Percentiles rank a stretch among this genome's conserved stretches.
phyloP scores from a whole-genome alignment of 2,113 vertebrate species.

The Nipponia nippon region DNA sequence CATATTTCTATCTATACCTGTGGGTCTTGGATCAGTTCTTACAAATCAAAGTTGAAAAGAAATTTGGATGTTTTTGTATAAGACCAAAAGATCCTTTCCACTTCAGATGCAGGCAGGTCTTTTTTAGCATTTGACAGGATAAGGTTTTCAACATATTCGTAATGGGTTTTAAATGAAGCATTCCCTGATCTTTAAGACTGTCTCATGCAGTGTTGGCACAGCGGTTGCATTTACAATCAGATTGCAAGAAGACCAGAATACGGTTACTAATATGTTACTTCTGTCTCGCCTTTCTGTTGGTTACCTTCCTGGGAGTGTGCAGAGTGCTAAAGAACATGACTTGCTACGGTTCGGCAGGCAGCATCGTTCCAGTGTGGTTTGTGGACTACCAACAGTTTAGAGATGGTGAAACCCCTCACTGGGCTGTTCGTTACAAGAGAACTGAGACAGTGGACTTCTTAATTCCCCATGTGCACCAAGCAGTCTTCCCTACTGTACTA shows the following conservation, averaged over 20 bases:
- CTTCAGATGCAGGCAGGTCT: neutral
- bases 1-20: neutral
- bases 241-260: neutral
- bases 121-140: neutral
- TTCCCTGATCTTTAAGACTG: neutral
- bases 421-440: neutral
- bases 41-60: neutral
- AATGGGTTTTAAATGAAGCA: neutral
- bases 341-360: neutral
- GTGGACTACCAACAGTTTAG: neutral
- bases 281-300: neutral
- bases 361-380: fast-evolving
- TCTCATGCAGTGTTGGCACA: neutral
- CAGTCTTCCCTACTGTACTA: neutral
- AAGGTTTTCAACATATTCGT: neutral
- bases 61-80: neutral
- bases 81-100: neutral
- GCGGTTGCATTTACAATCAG: neutral
- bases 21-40: neutral
- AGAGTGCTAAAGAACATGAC: neutral
- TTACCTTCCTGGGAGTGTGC: neutral
- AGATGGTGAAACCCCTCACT: neutral
- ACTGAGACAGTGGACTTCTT: neutral
- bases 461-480: neutral
- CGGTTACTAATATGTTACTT: neutral